A percentile compares a stretch with the other conserved stretches of the same genome.
phyloP scores from a whole-genome alignment of 2,797 vertebrate species.

The Mormyrops attenuatus region DNA sequence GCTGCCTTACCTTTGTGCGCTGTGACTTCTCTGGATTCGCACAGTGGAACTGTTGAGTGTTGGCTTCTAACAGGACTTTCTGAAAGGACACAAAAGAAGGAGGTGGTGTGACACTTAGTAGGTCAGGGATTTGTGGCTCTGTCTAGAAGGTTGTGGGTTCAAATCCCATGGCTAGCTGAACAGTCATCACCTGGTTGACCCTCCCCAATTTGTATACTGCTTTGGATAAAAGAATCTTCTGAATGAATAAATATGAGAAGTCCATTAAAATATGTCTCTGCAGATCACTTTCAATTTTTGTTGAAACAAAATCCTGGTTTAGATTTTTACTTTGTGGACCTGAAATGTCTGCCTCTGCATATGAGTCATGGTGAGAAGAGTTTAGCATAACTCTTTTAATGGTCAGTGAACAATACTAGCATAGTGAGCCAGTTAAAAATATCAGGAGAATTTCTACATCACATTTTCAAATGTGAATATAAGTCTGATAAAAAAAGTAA shows the following conservation, averaged over 20 bases:
- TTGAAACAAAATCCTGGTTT: background rate
- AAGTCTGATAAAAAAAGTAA: background rate
- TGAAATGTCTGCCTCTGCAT: background rate
- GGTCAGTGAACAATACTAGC: background rate
- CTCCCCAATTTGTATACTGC: background rate
- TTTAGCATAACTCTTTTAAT: background rate
- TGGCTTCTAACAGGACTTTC: constrained; percentile 72
- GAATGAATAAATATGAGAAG: background rate
- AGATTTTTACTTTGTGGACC: background rate
- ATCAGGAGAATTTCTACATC: background rate
- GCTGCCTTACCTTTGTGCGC: constrained; percentile 49
- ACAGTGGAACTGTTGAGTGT: constrained; percentile 63
- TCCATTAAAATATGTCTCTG: background rate
- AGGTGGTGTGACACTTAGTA: background rate
- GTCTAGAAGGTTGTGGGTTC: background rate
- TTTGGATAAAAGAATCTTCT: background rate
- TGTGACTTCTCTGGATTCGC: constrained; percentile 58
- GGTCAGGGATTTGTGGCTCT: background rate
- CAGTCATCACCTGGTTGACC: background rate
- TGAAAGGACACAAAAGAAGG: constrained; percentile 40
- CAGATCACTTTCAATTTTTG: background rate
- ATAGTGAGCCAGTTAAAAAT: background rate
- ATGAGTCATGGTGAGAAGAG: background rate
- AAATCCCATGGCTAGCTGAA: background rate
- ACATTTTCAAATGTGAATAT: background rate